Evolutionary conservation across 2,888 invertebrate species (phyloP), one percentile per base, ranked within the genome.

Genomic region (Lasioglossum villosulum): DNA sequence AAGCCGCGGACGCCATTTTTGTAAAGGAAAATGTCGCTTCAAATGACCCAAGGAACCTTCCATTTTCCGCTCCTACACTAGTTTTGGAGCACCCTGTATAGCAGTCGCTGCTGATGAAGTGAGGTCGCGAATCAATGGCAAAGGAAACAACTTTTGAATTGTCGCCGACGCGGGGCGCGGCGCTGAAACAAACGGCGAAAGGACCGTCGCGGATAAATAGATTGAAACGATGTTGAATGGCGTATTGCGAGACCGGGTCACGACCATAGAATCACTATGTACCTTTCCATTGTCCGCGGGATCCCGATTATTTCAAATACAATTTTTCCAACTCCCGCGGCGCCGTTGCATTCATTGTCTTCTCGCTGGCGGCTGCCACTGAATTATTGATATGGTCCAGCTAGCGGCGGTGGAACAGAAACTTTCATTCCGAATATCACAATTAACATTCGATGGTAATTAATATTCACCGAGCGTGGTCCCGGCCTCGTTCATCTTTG

Each of bases 331-430:
- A 34, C 16, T 19, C 19, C 63, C 63, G 30, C 30, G 6, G 30
- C 63, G 30, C 16, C 68, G 23, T 8, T 68, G 37, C 37, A 23
- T 68, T 30, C 72, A 19, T 80, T 72, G 37, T 79, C 45, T 27
- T 45, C n/a, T 4, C 37, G n/a, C 48, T 63, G 59, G n/a, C n/a
- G 39, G 34, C 37, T 30, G 48, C 39, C 30, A n/a, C n/a, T 73
- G 52, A 80, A 82, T 82, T 70, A 82, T 42, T 45, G 27, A 80
- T 37, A 70, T 8, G 37, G 19, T 63, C 30, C 63, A 63, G 30
- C 30, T 23, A 56, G 68, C 45, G 16, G 48, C n/a, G 19, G 30
- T 6, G 16, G n/a, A 48, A 23, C 39, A 12, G 63, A 45, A 34
- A 52, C 52, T 70, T 82, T 68, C 42, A 66, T 45, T 80, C 34